Evolutionary conservation across 2,888 invertebrate species (phyloP).

Genomic region (Eristalis arbustorum): DNA sequence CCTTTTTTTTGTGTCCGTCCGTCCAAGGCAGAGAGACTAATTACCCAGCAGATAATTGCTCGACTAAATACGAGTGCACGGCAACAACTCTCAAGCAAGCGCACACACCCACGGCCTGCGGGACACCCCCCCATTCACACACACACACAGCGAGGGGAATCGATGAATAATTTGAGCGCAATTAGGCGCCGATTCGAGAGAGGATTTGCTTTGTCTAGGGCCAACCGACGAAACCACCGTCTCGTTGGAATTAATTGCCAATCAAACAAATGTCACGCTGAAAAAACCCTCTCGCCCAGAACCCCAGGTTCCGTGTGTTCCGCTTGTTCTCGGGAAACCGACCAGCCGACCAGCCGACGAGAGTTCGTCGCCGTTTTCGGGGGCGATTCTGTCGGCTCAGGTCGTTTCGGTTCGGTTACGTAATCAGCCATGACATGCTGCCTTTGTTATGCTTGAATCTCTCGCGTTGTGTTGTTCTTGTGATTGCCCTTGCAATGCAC

Average conservation of each 20-base stretch:
- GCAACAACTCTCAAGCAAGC: background rate
- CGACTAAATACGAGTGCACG: background rate
- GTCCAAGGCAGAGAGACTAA: background rate
- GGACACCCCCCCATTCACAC: background rate
- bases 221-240: background rate
- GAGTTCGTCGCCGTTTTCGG: background rate
- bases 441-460: conserved; percentile 10
- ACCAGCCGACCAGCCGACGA: too few relatives aligned
- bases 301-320: background rate
- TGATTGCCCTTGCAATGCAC: conserved; percentile 11
- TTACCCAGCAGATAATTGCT: background rate
- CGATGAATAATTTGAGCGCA: conserved; percentile 26
- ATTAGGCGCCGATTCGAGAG: conserved; percentile 3
- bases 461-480: background rate
- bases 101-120: background rate
- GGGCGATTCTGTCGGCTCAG: conserved; percentile 6
- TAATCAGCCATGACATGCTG: conserved; percentile 57
- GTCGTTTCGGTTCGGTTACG: conserved; percentile 35
- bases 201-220: conserved; percentile 9
- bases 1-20: background rate
- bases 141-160: background rate
- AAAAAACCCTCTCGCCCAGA: conserved; percentile 34
- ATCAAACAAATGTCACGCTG: conserved; percentile 52
- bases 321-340: too few relatives aligned
- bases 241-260: conserved; percentile 41